Conservation (phyloP, 2,113 vertebrate genomes). For the Arenaria interpres region DNA sequence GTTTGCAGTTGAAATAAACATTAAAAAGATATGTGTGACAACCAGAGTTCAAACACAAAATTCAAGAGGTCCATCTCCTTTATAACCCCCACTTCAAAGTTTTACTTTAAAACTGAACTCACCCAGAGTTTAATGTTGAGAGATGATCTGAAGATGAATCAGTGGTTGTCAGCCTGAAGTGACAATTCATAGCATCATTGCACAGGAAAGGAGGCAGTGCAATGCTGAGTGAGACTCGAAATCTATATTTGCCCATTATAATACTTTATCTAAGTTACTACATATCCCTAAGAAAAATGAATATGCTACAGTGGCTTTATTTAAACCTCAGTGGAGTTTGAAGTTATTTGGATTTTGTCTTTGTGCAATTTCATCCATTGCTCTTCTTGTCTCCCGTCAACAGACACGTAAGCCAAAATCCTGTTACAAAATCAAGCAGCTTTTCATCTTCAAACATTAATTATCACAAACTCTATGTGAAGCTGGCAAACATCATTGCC, state of each 20-base stretch:
- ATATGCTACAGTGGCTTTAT: background rate
- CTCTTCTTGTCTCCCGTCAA: background rate
- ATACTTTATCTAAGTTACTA: constrained; percentile 3
- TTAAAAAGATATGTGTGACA: background rate
- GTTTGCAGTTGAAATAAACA: background rate
- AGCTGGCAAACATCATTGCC: background rate
- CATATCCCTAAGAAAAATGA: constrained; percentile 14
- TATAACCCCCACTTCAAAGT: background rate
- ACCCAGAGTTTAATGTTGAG: background rate
- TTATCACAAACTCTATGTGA: background rate
- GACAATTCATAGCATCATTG: background rate
- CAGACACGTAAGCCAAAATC: background rate
- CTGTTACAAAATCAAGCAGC: constrained; percentile 4
- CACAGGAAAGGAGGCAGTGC: background rate
- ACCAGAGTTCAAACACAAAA: background rate
- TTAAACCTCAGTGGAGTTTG: constrained; percentile 14
- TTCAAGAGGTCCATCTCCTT: background rate
- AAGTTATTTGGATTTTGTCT: constrained; percentile 28
- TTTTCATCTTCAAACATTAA: constrained; percentile 28
- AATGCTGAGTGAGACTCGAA: constrained; percentile 14
- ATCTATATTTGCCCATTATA: constrained; percentile 27
- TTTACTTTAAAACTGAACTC: background rate
- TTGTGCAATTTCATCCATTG: background rate
- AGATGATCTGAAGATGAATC: background rate
- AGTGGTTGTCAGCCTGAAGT: background rate